phyloP scores from a whole-genome alignment of 2,797 vertebrate genomes.

The Smutsia gigantea region DNA sequence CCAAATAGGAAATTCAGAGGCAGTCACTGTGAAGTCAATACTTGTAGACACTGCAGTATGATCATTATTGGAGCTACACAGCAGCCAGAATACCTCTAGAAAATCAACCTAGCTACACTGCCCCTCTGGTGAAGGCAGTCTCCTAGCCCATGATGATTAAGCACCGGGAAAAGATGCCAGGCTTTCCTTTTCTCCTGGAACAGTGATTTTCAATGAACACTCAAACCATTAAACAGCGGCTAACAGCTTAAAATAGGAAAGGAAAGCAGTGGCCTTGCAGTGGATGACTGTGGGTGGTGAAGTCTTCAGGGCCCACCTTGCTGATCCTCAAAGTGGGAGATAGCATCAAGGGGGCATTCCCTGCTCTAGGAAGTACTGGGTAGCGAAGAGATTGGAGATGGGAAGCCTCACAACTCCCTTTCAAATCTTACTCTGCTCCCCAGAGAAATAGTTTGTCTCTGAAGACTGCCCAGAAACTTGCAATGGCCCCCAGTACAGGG shows the following conservation, averaged over 20 bases:
- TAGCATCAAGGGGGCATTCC: slow-evolving; percentile 73
- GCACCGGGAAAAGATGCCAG: slow-evolving; percentile 63
- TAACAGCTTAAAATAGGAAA: slow-evolving; percentile 75
- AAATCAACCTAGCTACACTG: background rate
- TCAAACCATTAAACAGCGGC: slow-evolving; percentile 70
- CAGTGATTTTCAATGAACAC: slow-evolving; percentile 74
- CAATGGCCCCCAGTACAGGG: slow-evolving; percentile 52
- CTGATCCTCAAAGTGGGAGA: slow-evolving; percentile 78
- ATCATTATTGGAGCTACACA: background rate
- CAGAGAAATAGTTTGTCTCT: slow-evolving; percentile 67
- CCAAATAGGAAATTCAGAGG: slow-evolving; percentile 31
- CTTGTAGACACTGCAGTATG: background rate
- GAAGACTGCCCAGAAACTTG: slow-evolving; percentile 76
- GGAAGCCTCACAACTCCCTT: slow-evolving; percentile 62
- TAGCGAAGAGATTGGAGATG: slow-evolving; percentile 69
- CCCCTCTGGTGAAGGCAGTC: background rate
- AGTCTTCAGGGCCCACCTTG: slow-evolving; percentile 73
- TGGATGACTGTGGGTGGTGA: slow-evolving; percentile 72
- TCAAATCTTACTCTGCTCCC: slow-evolving; percentile 68
- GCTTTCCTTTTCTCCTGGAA: slow-evolving; percentile 65
- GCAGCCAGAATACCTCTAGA: background rate
- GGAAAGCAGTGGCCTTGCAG: slow-evolving; percentile 72
- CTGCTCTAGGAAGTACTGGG: slow-evolving; percentile 72
- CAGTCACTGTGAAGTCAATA: slow-evolving; percentile 18
- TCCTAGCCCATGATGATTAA: slow-evolving; percentile 58